Conservation (phyloP, 2,888 invertebrate genomes). For the Apamea sordens region DNA sequence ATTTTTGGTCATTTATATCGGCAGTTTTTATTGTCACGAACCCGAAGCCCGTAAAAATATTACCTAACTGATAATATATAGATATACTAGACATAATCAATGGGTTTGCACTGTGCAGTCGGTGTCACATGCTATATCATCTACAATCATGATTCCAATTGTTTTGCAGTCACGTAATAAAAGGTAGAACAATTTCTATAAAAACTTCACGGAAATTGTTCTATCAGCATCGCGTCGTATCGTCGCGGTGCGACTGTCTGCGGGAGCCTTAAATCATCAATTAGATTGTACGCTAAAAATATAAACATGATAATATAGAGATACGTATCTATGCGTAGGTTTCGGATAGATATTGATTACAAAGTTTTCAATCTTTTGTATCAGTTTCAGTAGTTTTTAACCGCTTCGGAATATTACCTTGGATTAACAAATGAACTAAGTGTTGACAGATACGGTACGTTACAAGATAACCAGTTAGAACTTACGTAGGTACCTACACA, state of each 20-base stretch:
- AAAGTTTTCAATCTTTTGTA: neutral
- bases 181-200: too few relatives aligned
- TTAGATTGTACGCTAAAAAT: neutral
- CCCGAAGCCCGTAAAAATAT: too few relatives aligned
- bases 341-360: neutral
- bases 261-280: neutral
- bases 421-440: neutral
- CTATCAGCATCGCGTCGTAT: too few relatives aligned
- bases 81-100: too few relatives aligned
- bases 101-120: neutral
- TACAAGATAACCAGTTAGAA: too few relatives aligned
- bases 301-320: neutral
- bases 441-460: neutral
- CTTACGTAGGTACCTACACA: too few relatives aligned
- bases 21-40: too few relatives aligned
- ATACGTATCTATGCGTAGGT: neutral
- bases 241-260: too few relatives aligned
- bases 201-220: too few relatives aligned
- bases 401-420: neutral
- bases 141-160: conserved; percentile 1
- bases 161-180: neutral
- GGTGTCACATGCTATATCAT: neutral
- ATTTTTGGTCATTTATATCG: too few relatives aligned
- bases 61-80: too few relatives aligned
- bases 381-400: neutral